Conservation (phyloP, 2,888 invertebrate genomes). For the Volucella inflata region DNA sequence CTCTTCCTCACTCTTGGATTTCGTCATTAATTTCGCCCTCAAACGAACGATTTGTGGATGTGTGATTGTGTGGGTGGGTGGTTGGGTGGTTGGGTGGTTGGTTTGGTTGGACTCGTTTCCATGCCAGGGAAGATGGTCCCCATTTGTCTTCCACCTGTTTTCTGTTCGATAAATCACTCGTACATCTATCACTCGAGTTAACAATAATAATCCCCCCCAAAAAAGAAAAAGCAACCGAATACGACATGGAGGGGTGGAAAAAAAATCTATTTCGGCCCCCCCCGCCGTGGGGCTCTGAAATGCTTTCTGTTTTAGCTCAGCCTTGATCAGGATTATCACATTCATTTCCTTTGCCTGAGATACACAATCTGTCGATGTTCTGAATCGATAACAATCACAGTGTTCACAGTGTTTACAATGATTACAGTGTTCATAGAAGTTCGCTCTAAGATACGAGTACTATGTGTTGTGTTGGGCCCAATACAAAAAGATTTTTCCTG, state of each 20-base stretch:
- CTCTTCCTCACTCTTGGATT: not conserved
- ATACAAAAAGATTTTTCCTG: not conserved
- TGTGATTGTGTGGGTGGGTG: not conserved
- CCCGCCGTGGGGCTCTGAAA: not conserved
- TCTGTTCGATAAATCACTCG: constrained; percentile 16
- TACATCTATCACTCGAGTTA: constrained; percentile 27
- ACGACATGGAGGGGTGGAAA: too few species aligned
- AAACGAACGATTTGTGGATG: constrained; percentile 20
- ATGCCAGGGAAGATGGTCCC: not conserved
- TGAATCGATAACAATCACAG: constrained; percentile 48
- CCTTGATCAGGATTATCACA: constrained; percentile 49
- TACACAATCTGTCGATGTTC: constrained; percentile 36
- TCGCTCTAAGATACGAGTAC: not conserved
- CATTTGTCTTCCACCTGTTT: constrained; percentile 38
- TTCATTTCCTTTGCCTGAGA: constrained; percentile 43
- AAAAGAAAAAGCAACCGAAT: not conserved
- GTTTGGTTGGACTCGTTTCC: not conserved
- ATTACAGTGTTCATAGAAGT: too few species aligned
- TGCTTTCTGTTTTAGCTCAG: constrained; percentile 38
- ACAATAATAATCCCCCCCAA: constrained; percentile 24
- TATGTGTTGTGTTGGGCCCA: not conserved
- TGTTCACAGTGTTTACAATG: not conserved
- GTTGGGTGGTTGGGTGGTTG: not conserved
- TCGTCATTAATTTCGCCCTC: constrained; percentile 29
- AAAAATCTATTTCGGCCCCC: not conserved